Evolutionary conservation across 2,888 invertebrate species (phyloP), one percentile per base, ranked within the genome.

Genomic region (Drosophila incognita): DNA sequence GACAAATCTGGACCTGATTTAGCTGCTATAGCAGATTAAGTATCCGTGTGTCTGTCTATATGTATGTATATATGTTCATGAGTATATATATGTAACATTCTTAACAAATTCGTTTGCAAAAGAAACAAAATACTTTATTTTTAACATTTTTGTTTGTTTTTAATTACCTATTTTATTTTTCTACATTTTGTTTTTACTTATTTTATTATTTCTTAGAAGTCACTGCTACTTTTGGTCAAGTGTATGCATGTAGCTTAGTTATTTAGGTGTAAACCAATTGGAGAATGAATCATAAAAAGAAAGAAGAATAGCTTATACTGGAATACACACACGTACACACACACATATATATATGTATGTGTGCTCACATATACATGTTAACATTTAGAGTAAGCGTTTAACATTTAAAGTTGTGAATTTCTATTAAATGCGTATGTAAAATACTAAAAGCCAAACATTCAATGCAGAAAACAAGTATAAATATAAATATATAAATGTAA

Each of bases 1-100:
- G 76, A 82, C 72, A 73, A 27, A 38, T 80, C 76, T 82, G 76
- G 75, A 83, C 83, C 83, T 83, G 83, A 89, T 83, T 87, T 87
- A 83, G 84, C 62, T 69, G 38, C 65, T 70, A 70, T 64, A 71
- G 56, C 61, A 71, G 48, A 54, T 53, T 21, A 64, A 63, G 52
- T 57, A 53, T 21, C 51, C 31, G 57, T 68, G 31, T 74, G 24
- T 60, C 48, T 54, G 31, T 71, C 68, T 71, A 27, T 29, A 24
- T 57, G 71, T 72, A 58, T 64, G 65, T 69, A 67, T 61, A 66
- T 67, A 67, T 79, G 67, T 63, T 35, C 38, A 27, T 27, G 11
- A 21, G 40, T 11, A 40, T n/a, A 40, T 40, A 21, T 27, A 36
- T 49, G 60, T 35, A 36, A 7, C 6, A n/a, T 29, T 27, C n/a